Evolutionary conservation across 2,113 vertebrate species (phyloP), one percentile per base, ranked within the genome.

Genomic region (Anolis carolinensis): DNA sequence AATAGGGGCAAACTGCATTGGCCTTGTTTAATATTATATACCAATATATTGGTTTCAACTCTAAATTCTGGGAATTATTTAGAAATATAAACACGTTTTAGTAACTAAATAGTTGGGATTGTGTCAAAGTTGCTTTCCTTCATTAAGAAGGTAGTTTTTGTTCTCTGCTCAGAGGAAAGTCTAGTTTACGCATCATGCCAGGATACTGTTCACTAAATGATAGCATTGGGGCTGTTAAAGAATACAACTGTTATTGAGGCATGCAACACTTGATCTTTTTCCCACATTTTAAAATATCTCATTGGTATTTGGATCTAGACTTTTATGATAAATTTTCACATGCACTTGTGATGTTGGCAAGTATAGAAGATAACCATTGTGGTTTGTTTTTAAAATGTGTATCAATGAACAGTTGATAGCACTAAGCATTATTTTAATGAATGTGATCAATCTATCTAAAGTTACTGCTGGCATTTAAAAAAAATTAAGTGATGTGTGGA

Each of bases 11-110:
- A 74, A 7, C 59, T 30, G 84, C 34, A 27, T 50, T 87, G 73
- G 44, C 21, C 62, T 88, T 27, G 80, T 84, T 87, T 34, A 81
- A 70, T n/a, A 65, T 84, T 75, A 44, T 48, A 50, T 70, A 34
- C 44, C 39, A 44, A 44, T 44, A 44, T 44, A 44, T 44, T 44
- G 39, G 39, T 44, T 44, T 44, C 39, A 44, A 5, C 5, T 5
- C 39, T 44, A 44, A 44, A 44, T 44, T 44, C 39, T 44, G 39
- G 39, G 39, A 4, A 44, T 44, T 44, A 44, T 44, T 44, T 44
- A 44, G 39, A 44, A 44, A 44, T 44, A 44, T 44, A 44, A 44
- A 44, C 39, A 44, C 3, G 5, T 44, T 44, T 44, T 5, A 44
- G 5, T 44, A 5, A 44, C 39, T 44, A 44, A 44, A 44, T 44